These are phyloP conservation scores for Polylopha cassiicola DNA, from an alignment of 2,888 invertebrate genomes.

Conservation along the genomic window DNA sequence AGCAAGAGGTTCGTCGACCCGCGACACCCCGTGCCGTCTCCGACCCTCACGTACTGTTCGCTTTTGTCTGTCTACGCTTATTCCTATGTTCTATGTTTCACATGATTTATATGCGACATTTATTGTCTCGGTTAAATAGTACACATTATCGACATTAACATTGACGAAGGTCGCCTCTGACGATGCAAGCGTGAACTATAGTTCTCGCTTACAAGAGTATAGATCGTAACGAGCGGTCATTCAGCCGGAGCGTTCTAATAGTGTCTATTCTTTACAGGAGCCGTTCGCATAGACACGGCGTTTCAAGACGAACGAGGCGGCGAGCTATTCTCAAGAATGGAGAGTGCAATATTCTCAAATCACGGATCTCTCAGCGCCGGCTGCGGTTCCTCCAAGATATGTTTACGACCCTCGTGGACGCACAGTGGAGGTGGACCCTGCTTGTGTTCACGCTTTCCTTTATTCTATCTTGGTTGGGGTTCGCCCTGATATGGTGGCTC, in stretches of 20 bases:
- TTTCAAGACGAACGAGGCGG: slow-evolving; percentile 83
- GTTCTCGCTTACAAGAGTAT: slow-evolving; percentile 49
- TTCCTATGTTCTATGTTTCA: slow-evolving; percentile 34
- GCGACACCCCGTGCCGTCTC: slow-evolving; percentile 58
- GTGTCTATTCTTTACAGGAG: slow-evolving; percentile 76
- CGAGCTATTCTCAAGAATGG: slow-evolving; percentile 96
- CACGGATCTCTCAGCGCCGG: slow-evolving; percentile 87
- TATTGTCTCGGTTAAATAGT: slow-evolving; percentile 42
- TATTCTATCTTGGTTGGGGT: slow-evolving; percentile 90
- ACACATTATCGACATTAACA: slow-evolving; percentile 61
- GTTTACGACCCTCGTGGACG: slow-evolving; percentile 93
- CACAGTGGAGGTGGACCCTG: slow-evolving; percentile 95
- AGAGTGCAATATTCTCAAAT: slow-evolving; percentile 96
- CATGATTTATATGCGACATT: slow-evolving; percentile 49
- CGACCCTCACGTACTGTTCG: slow-evolving; percentile 62
- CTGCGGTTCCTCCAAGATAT: slow-evolving; percentile 87
- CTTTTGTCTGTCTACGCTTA: too few species aligned
- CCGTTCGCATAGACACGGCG: slow-evolving; percentile 81
- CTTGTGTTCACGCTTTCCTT: slow-evolving; percentile 91
- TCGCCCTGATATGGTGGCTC: slow-evolving; percentile 92
- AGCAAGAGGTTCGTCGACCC: slow-evolving; percentile 72
- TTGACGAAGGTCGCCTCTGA: slow-evolving; percentile 56
- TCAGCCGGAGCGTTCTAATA: slow-evolving; percentile 40
- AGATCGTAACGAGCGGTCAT: slow-evolving; percentile 40
- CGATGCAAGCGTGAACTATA: slow-evolving; percentile 57